Evolutionary conservation across 2,888 invertebrate species (phyloP).

Genomic region (Sinopyrophorus schimmeli): DNA sequence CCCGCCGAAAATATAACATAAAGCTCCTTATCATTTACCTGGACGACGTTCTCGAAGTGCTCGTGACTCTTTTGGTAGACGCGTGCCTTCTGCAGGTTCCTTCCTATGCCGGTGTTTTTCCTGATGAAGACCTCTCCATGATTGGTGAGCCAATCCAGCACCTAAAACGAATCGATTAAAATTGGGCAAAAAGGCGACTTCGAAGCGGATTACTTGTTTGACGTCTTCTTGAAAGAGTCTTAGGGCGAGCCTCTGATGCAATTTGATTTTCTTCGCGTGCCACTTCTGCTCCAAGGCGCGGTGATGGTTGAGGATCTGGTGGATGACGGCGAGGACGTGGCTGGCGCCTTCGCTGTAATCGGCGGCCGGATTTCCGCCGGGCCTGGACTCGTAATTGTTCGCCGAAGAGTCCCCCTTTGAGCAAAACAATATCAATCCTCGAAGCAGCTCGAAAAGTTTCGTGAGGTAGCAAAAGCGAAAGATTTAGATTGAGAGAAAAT

Average conservation of each 20-base stretch:
- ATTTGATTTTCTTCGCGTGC: constrained; percentile 92
- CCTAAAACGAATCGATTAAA: constrained; percentile 58
- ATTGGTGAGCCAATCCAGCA: constrained; percentile 95
- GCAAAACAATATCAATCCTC: no score
- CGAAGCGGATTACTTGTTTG: constrained; percentile 69
- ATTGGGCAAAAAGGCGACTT: neutral
- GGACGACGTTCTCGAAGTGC: constrained; percentile 97
- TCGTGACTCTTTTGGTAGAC: constrained; percentile 98
- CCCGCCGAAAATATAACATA: no score
- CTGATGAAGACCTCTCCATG: constrained; percentile 96
- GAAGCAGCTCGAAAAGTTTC: no score
- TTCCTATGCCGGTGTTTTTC: constrained; percentile 96
- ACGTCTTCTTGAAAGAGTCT: constrained; percentile 96
- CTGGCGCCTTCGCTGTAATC: constrained; percentile 97
- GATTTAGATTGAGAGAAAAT: constrained; percentile 43
- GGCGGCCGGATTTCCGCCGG: constrained; percentile 83
- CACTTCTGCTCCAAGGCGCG: constrained; percentile 91
- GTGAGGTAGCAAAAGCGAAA: constrained; percentile 17
- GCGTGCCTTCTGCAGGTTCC: constrained; percentile 91
- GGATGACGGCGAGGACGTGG: constrained; percentile 94
- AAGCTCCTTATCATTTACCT: constrained; percentile 68
- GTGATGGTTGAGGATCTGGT: constrained; percentile 95
- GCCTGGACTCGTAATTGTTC: constrained; percentile 60
- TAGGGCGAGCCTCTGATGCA: constrained; percentile 91
- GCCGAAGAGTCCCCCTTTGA: constrained; percentile 55